Evolutionary conservation across 2,888 invertebrate species (phyloP), one percentile per base, ranked within the genome.

Genomic region (Dynastes tityus): DNA sequence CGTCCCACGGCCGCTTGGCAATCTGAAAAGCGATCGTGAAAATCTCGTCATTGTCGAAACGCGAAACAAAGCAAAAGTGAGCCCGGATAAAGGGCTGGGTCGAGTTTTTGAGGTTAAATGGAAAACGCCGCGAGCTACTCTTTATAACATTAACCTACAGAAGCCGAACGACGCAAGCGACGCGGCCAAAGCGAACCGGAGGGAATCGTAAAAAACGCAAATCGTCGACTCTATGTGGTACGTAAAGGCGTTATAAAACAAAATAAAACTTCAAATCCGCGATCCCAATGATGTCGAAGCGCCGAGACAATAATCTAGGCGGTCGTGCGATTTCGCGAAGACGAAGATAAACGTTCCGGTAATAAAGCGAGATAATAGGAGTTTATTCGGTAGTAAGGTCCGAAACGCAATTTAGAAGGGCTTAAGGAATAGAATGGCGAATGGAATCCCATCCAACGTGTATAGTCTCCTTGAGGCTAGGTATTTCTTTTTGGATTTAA

Each of bases 221-320:
- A 73, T 61, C 73, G 73, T 16, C 22, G 22, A 73, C 40, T 61
- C 61, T 61, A 73, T 73, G 61, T 58, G 61, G 58, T 61, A 61
- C 67, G 40, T 67, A 76, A 67, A 67, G 58, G 67, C 76, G 76
- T 76, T 76, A 76, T 76, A 76, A 76, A 76, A 68, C 76, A 76
- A 67, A 76, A 67, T 55, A 76, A 73, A 73, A 67, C 49, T 76
- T 76, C 67, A 76, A 67, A 76, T 76, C 76, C 76, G 64, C 76
- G 45, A 51, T 22, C 16, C 2, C 55, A 16, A 22, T 22, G 55
- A 22, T 22, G 61, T 22, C 61, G 73, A 45, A 58, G 73, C 45
- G 58, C 51, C 22, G 49, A 64, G 64, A 64, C 61, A 76, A 76
- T 76, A 76, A 75, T 75, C 64, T 53, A 32, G 1, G 8, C 61